Evolutionary conservation across 1,140 invertebrate species (phyloP).

Genomic region (Drusus annulatus): DNA sequence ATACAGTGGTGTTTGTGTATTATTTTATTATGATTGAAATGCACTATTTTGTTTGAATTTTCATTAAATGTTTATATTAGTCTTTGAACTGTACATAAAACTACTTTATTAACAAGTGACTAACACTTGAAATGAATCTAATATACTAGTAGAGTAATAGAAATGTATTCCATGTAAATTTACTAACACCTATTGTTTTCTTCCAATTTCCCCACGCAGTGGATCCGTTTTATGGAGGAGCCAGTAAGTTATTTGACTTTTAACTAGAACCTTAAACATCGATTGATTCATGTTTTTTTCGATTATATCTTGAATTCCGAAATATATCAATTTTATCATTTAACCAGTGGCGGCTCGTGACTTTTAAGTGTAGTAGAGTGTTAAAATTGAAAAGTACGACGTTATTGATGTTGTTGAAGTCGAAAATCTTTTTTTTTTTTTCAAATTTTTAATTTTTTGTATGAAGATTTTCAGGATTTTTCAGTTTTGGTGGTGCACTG

Average conservation of each 20-base stretch:
- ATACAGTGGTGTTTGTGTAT: conserved; percentile 38
- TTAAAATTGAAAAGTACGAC: too few species aligned
- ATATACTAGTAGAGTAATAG: conserved; percentile 11
- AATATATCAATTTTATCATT: too few species aligned
- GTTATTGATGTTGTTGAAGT: too few species aligned
- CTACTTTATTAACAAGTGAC: conserved; percentile 12
- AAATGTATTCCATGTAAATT: not conserved
- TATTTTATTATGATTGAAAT: conserved; percentile 34
- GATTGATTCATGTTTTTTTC: too few species aligned
- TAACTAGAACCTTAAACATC: too few species aligned
- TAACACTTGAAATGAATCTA: conserved; percentile 21
- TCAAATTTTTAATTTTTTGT: too few species aligned
- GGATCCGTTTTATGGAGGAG: conserved; percentile 87
- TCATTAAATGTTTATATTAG: conserved; percentile 23
- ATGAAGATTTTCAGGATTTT: too few species aligned
- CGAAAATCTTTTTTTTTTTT: too few species aligned
- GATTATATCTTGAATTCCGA: too few species aligned
- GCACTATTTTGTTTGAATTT: conserved; percentile 27
- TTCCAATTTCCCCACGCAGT: conserved; percentile 78
- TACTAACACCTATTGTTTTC: conserved; percentile 63
- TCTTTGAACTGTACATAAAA: conserved; percentile 26
- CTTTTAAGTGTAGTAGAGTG: too few species aligned
- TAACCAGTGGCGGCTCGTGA: too few species aligned
- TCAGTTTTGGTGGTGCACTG: too few species aligned
- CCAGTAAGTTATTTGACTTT: conserved; percentile 79